phyloP scores from a whole-genome alignment of 2,113 vertebrate species.

The Xenopus laevis region DNA sequence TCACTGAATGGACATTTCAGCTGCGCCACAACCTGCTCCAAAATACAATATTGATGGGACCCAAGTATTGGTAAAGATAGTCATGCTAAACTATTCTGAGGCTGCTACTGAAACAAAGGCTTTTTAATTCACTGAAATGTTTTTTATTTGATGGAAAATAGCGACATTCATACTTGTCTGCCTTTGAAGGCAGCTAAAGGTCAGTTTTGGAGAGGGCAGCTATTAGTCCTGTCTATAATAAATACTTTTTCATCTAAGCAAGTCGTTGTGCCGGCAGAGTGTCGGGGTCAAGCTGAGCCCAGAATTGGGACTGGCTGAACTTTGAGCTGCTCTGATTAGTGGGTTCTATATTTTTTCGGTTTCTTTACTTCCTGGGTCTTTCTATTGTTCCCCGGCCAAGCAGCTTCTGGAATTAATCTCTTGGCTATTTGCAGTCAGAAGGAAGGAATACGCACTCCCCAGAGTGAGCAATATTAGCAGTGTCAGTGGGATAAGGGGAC shows the following conservation, averaged over 20 bases:
- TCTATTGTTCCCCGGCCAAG: slow-evolving; percentile 64
- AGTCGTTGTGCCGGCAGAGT: slow-evolving; percentile 27
- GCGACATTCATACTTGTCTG: too few relatives aligned
- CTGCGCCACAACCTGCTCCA: too few relatives aligned
- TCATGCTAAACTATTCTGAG: too few relatives aligned
- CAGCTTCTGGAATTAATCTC: slow-evolving; percentile 70
- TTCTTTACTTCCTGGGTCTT: slow-evolving; percentile 65
- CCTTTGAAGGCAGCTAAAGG: background rate
- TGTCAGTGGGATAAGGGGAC: slow-evolving; percentile 37
- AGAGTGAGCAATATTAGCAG: slow-evolving; percentile 51
- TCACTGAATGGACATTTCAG: too few relatives aligned
- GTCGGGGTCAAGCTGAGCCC: slow-evolving; percentile 55
- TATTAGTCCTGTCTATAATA: slow-evolving; percentile 44
- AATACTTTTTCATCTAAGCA: slow-evolving; percentile 29
- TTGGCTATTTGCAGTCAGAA: slow-evolving; percentile 61
- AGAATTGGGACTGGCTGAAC: slow-evolving; percentile 43
- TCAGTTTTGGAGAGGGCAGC: slow-evolving; percentile 60
- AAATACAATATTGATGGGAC: too few relatives aligned
- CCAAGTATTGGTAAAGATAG: too few relatives aligned
- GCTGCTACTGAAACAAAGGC: too few relatives aligned
- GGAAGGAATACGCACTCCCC: slow-evolving; percentile 56
- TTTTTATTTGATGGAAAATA: too few relatives aligned
- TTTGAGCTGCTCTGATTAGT: slow-evolving; percentile 55
- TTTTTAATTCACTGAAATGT: too few relatives aligned
- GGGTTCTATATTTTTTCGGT: slow-evolving; percentile 50